Conservation (phyloP, 2,797 vertebrate species). For the Heliangelus exortis region DNA sequence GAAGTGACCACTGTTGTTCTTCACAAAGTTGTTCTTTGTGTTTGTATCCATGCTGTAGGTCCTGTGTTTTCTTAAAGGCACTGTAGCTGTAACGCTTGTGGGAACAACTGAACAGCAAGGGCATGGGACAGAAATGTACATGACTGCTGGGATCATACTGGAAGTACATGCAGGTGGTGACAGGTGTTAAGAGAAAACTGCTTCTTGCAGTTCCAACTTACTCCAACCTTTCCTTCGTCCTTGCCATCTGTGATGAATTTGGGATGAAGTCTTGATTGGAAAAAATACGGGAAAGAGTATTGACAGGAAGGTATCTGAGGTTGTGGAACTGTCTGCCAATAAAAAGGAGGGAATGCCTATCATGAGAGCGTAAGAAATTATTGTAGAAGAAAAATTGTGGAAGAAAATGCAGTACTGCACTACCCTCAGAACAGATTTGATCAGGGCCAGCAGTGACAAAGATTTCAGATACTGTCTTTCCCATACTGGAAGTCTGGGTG, state of each 20-base stretch:
- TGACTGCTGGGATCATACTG: not conserved
- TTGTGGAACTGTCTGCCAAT: not conserved
- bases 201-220: not conserved
- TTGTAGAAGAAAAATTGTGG: fast-evolving
- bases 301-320: not conserved
- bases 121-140: not conserved
- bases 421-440: not conserved
- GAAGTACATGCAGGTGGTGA: not conserved
- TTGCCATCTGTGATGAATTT: not conserved
- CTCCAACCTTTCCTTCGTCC: not conserved
- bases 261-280: not conserved
- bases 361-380: not conserved
- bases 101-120: not conserved
- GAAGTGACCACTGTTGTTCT: not conserved
- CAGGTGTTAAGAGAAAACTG: not conserved
- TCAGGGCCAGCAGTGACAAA: not conserved
- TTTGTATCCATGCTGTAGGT: not conserved
- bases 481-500: not conserved
- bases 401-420: not conserved
- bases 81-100: not conserved
- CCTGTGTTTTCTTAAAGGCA: not conserved
- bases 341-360: not conserved
- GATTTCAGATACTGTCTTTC: not conserved
- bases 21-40: not conserved
- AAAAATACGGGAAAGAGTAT: not conserved